phyloP scores from a whole-genome alignment of 2,113 vertebrate genomes.

The Triplophysa rosa region DNA sequence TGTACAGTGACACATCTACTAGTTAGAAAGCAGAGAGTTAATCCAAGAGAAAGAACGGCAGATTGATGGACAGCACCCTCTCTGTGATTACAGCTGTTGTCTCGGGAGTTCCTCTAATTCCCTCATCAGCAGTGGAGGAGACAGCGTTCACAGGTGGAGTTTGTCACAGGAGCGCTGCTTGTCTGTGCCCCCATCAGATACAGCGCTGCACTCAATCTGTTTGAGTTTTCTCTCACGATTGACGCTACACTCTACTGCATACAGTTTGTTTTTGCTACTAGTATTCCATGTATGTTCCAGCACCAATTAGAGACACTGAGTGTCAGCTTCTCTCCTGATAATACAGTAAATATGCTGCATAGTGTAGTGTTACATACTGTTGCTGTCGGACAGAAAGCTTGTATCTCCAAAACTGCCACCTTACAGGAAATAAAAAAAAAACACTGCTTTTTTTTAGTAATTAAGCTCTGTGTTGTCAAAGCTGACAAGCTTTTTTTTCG shows the following conservation, averaged over 20 bases:
- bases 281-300: background rate
- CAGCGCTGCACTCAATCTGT: background rate
- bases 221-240: background rate
- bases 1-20: background rate
- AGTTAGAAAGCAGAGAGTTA: background rate
- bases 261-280: too few species aligned
- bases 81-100: background rate
- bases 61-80: background rate
- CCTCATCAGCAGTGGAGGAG: background rate
- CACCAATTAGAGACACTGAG: background rate
- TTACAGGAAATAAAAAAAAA: too few species aligned
- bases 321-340: background rate
- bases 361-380: too few species aligned
- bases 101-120: constrained; percentile 9
- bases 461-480: too few species aligned
- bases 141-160: background rate
- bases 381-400: too few species aligned
- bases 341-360: too few species aligned
- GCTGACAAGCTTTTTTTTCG: too few species aligned
- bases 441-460: too few species aligned
- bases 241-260: background rate
- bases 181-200: background rate
- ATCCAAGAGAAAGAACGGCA: constrained; percentile 1
- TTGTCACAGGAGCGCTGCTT: constrained; percentile 1
- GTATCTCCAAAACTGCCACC: too few species aligned